A percentile compares a stretch with the other conserved stretches of the same genome.
These are phyloP conservation scores for Pterobdella sp. DNA, from an alignment of 2,888 invertebrate genomes.

Conservation along the genomic window DNA sequence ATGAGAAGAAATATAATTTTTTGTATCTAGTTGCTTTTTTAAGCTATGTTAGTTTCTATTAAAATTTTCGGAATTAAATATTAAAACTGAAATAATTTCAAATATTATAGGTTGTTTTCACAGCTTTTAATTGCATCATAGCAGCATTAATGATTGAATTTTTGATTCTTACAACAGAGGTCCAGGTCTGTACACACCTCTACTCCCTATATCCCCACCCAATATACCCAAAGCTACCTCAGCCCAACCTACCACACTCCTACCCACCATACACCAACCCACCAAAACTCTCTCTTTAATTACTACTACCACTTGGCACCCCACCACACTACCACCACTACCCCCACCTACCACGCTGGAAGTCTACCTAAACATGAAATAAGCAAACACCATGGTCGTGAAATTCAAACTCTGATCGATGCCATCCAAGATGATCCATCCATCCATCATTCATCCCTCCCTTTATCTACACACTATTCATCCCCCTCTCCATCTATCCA, in stretches of 20 bases:
- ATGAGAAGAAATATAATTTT: too few species aligned
- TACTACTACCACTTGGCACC: not conserved
- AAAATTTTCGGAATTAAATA: too few species aligned
- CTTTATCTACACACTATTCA: not conserved
- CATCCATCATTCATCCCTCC: not conserved
- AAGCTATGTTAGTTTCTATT: too few species aligned
- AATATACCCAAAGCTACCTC: not conserved
- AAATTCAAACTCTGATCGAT: not conserved
- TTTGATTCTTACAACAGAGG: not conserved
- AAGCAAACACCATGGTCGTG: not conserved
- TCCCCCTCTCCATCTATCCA: not conserved
- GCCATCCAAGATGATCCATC: not conserved
- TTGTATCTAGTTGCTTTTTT: too few species aligned
- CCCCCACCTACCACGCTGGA: not conserved
- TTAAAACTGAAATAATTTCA: too few species aligned
- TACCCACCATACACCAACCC: not conserved
- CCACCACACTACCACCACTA: not conserved
- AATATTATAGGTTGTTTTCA: too few species aligned
- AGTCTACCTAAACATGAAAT: not conserved
- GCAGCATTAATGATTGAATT: not conserved
- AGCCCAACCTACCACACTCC: not conserved
- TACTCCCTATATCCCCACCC: not conserved
- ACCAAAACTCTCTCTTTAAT: not conserved
- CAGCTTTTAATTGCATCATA: too few species aligned
- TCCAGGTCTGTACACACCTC: not conserved